Percentiles rank a stretch among this genome's conserved stretches.
Conservation (phyloP, 2,888 invertebrate species). For the Geotrupes spiniger region DNA sequence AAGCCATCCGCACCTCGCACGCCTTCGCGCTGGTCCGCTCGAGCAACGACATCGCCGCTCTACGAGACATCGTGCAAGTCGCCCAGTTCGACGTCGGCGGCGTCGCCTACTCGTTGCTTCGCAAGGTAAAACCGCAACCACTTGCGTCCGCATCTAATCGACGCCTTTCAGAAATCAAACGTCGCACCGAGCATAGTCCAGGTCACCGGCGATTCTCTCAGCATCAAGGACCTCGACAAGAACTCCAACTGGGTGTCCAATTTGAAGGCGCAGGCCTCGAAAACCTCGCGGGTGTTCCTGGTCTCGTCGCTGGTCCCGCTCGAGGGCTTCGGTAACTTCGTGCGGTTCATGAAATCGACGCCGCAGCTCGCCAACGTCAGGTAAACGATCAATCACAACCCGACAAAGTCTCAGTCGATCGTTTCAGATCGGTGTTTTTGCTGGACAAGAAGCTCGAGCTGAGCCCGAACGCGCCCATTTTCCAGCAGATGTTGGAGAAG, state of each 20-base stretch:
- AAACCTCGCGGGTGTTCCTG: conserved; percentile 27
- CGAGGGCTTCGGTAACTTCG: conserved; percentile 44
- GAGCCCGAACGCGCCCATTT: conserved; percentile 61
- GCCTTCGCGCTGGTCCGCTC: conserved; percentile 39
- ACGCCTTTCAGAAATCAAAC: no score
- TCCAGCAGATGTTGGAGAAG: conserved; percentile 62
- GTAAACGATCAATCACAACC: conserved; percentile 11
- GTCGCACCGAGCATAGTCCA: conserved; percentile 31
- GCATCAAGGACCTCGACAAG: conserved; percentile 41
- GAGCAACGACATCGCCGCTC: conserved; percentile 24
- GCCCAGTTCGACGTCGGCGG: conserved; percentile 35
- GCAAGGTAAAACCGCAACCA: no score
- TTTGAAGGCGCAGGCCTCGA: conserved; percentile 31
- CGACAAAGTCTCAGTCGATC: no score
- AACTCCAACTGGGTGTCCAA: conserved; percentile 45
- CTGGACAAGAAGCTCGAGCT: conserved; percentile 33
- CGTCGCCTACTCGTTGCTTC: conserved; percentile 39
- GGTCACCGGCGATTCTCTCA: conserved; percentile 40
- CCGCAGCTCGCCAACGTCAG: no score
- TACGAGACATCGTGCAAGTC: conserved; percentile 33
- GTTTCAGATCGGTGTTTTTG: background rate
- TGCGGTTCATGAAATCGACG: conserved; percentile 33
- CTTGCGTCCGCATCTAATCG: no score
- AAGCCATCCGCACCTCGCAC: conserved; percentile 36
- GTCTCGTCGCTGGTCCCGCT: conserved; percentile 39